Base-by-base conservation (phyloP, 1,140 invertebrate genomes). In the Heliconius congener region DNA sequence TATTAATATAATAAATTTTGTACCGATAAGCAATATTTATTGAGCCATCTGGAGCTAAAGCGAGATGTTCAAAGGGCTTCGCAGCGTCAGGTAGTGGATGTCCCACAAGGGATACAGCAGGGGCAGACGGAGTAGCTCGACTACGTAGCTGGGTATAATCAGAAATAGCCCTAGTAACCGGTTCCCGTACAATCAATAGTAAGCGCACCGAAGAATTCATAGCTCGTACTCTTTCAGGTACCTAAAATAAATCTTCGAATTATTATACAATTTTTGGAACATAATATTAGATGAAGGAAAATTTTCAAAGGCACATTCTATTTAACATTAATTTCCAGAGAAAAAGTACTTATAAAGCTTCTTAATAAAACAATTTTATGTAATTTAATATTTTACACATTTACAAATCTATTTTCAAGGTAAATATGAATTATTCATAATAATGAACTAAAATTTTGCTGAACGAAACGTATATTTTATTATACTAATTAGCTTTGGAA, bases 141-240 rank as follows among this genome's bases (percentile, higher is more conserved):
- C 96, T 97, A 60, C 97, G 95, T 78, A 98, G 91, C 88, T 99
- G 99, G 0, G 98, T 98, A 92, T 99, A 99, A 95, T 99, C 99
- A 3, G 99, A 99, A 86, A 99, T 98, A 73, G 99, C 98, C 78
- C 99, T 95, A 34, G 97, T 98, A 71, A 99, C 98, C 0, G 99
- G 99, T 91, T 99, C 98, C 0, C 99, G 96, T 1, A 99, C 98
- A 82, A 99, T 99, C 76, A 99, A 95, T 66, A 99, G 95, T 42
- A 99, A 95, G 88, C 99, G 98, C 55, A 99, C 97, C 87, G 97
- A 97, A 4, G 97, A 96, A 91, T 99, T 99, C 98, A 99, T 99
- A 30, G 97, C 97, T 82, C 97, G 96, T 34, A 99, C 98, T 79
- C 98, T 95, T 91, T 98, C 97, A 19, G 97, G 97, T 57, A 98